These are phyloP conservation scores for Zaprionus kolodkinae DNA, from an alignment of 1,140 invertebrate genomes.

Conservation along the genomic window DNA sequence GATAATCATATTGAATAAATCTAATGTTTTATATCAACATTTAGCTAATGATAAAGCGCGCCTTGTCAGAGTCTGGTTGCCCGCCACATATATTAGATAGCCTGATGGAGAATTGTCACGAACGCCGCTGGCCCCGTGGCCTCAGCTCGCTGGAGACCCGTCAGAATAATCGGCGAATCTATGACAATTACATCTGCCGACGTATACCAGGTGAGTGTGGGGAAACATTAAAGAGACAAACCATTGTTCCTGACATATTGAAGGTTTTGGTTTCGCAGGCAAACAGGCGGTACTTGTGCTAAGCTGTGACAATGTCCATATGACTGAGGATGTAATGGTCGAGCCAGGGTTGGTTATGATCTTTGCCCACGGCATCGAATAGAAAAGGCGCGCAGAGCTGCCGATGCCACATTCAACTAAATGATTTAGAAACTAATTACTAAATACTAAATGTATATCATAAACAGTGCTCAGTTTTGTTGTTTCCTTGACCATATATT, in stretches of 20 bases:
- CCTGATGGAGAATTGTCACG: constrained; percentile 98
- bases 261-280: constrained; percentile 52
- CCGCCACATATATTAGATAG: constrained; percentile 96
- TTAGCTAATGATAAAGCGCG: constrained; percentile 95
- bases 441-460: constrained; percentile 48
- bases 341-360: constrained; percentile 99
- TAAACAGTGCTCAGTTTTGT: constrained; percentile 75
- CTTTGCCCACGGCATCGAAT: constrained; percentile 98
- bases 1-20: background rate
- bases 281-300: constrained; percentile 98
- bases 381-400: constrained; percentile 11
- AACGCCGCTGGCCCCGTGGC: constrained; percentile 96
- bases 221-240: background rate
- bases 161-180: constrained; percentile 93
- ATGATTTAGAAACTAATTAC: constrained; percentile 51
- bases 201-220: constrained; percentile 90
- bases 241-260: constrained; percentile 15
- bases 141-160: constrained; percentile 96
- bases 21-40: constrained; percentile 11
- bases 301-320: constrained; percentile 96
- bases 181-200: constrained; percentile 97
- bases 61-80: constrained; percentile 95
- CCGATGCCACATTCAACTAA: constrained; percentile 37
- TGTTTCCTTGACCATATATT: constrained; percentile 64
- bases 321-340: constrained; percentile 97